Evolutionary conservation across 2,888 invertebrate species (phyloP), one percentile per base, ranked within the genome.

Genomic region (Eueremaeus valkanovi): DNA sequence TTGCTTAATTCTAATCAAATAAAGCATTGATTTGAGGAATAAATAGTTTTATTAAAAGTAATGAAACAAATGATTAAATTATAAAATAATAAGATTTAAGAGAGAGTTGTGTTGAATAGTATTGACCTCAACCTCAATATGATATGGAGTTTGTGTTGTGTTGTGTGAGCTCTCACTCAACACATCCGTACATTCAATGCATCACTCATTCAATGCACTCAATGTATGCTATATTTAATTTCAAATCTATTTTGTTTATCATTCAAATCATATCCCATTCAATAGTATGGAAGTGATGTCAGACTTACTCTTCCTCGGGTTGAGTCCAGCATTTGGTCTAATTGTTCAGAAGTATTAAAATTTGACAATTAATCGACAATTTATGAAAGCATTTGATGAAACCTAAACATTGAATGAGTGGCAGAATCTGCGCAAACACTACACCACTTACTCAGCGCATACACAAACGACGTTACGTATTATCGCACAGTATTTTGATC

Each of bases 91-190:
- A 42, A 42, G 42, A n/a, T n/a, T n/a, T 42, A 42, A 42, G 8
- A 8, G 5, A 55, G 3, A 21, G 29, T 61, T 61, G 13, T 61
- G n/a, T 49, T 49, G n/a, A 49, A 18, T 49, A 49, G 49, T 29
- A 61, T 31, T 61, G 61, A 61, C 61, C 61, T 61, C 61, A 61
- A 61, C 66, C 21, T 66, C 66, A 66, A 66, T 66, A 58, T 11
- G 66, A 66, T 66, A 66, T 66, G 66, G 66, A 66, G 36, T 33
- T 66, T 36, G 33, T n/a, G n/a, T n/a, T n/a, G n/a, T n/a, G n/a
- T n/a, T 58, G 61, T 31, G 18, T 61, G 11, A 18, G 61, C 27
- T 61, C 29, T 55, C 29, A 55, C 21, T 55, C 24, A 24, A 27
- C 6, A 51, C 29, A 8, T 58, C 24, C 16, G 11, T 5, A 24